Evolutionary conservation across 2,888 invertebrate species (phyloP), one percentile per base, ranked within the genome.

Genomic region (Metopia argyrocephala): DNA sequence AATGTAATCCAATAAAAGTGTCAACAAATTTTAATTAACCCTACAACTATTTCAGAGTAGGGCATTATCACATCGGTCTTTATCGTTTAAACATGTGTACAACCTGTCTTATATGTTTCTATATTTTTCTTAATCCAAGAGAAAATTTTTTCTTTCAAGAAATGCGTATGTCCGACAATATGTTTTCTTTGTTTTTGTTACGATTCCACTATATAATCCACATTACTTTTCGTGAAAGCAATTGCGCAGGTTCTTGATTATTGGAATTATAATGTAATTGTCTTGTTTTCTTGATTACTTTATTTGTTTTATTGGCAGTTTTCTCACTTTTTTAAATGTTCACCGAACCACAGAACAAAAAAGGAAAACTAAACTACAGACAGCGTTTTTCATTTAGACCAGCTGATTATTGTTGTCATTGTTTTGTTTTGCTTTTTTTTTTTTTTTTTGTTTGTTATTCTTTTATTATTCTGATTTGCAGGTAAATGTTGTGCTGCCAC

Each of bases 231-330:
- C 5, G 25, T 61, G 45, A 52, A 9, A 57, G 18, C n/a, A 56
- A 62, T 15, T 75, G 81, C 81, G 81, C 81, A 81, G 46, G 76
- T 75, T 70, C 81, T 78, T 57, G 20, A 15, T 50, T 21, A 61
- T 52, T 78, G 70, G 78, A 78, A 76, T 73, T 57, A 56, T 23
- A 50, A 20, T 38, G 38, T 38, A 21, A 45, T 61, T 28, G 9
- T 31, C 45, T 38, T 61, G 6, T 61, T 61, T 21, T 15, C 15
- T 38, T 38, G 1, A 38, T 15, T 38, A 12, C 15, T 31, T 61
- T 76, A 65, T 6, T 66, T 65, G 48, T 46, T 64, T 50, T 65
- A 45, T 48, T 61, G 74, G 31, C 52, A 65, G 18, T 5, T 70
- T 52, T 50, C n/a, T 27, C 56, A 54, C 48, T 25, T 68, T 56